phyloP scores from a whole-genome alignment of 2,888 invertebrate genomes.

The Agrotis puta region DNA sequence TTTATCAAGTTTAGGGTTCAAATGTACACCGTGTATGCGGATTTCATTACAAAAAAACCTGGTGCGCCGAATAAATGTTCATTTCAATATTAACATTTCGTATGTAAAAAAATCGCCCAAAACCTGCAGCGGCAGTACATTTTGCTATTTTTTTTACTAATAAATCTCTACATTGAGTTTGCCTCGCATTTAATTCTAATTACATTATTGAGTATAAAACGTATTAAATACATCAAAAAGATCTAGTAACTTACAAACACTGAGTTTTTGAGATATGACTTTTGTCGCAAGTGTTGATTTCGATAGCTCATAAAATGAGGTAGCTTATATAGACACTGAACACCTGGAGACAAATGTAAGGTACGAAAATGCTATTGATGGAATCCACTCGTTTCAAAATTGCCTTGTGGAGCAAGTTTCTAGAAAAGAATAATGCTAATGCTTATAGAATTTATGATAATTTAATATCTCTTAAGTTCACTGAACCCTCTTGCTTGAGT shows the following conservation, averaged over 20 bases:
- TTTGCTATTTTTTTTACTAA: constrained; percentile 71
- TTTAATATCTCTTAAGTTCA: constrained; percentile 11
- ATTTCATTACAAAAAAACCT: constrained; percentile 25
- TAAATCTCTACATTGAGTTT: constrained; percentile 67
- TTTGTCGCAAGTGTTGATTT: constrained; percentile 31
- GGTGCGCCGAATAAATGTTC: constrained; percentile 22
- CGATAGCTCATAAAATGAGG: not conserved
- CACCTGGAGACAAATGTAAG: not conserved
- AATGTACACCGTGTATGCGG: constrained; percentile 7
- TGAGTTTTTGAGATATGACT: constrained; percentile 78
- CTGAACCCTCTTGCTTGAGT: constrained; percentile 19
- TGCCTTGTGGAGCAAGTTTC: not conserved
- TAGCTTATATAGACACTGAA: not conserved
- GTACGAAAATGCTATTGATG: not conserved
- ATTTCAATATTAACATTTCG: constrained; percentile 11
- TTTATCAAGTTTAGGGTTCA: constrained; percentile 4
- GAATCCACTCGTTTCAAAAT: not conserved
- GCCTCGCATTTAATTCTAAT: constrained; percentile 82
- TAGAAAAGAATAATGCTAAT: constrained; percentile 20
- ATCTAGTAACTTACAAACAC: constrained; percentile 80
- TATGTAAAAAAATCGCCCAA: constrained; percentile 39
- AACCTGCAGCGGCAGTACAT: constrained; percentile 60
- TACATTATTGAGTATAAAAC: constrained; percentile 88
- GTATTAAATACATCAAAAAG: constrained; percentile 89
- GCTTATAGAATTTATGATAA: constrained; percentile 14